Evolutionary conservation across 2,888 invertebrate genomes (phyloP).

Genomic region (Epinotia ramella): DNA sequence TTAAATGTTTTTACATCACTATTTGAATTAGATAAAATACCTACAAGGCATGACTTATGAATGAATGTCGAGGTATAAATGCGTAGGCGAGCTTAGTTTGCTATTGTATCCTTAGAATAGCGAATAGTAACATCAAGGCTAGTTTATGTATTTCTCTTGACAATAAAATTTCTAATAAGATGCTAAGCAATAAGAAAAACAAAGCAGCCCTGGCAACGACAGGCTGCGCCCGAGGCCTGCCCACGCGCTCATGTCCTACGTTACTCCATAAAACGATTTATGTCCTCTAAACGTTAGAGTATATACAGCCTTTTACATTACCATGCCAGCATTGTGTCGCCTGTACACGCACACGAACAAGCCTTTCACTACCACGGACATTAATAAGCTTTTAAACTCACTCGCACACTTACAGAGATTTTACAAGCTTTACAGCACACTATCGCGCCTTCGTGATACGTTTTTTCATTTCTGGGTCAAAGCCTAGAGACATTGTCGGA

Average conservation of each 20-base stretch:
- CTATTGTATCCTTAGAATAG: slow-evolving; percentile 22
- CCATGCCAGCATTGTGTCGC: slow-evolving; percentile 66
- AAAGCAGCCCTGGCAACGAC: slow-evolving; percentile 54
- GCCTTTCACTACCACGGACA: slow-evolving; percentile 57
- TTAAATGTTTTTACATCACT: neutral
- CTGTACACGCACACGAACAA: slow-evolving; percentile 63
- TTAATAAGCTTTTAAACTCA: slow-evolving; percentile 78
- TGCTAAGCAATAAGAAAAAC: slow-evolving; percentile 40
- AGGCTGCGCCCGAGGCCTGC: slow-evolving; percentile 60
- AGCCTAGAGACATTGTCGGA: slow-evolving; percentile 49
- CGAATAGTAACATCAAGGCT: slow-evolving; percentile 27
- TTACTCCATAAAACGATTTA: slow-evolving; percentile 49
- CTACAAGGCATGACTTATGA: neutral
- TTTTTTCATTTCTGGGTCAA: slow-evolving; percentile 80
- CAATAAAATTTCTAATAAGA: slow-evolving; percentile 39
- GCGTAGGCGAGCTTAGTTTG: slow-evolving; percentile 12
- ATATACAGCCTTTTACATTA: slow-evolving; percentile 44
- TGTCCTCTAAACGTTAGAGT: neutral
- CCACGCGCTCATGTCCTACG: slow-evolving; percentile 59
- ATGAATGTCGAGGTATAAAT: slow-evolving; percentile 1
- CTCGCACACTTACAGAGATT: slow-evolving; percentile 61
- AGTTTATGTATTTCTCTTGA: slow-evolving; percentile 21
- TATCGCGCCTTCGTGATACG: slow-evolving; percentile 59
- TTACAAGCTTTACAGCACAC: slow-evolving; percentile 59
- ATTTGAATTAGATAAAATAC: neutral